A percentile compares a stretch with the other conserved stretches of the same genome.
These are phyloP conservation scores for Gymnothorax javanicus DNA, from an alignment of 2,797 vertebrate species.

Conservation along the genomic window DNA sequence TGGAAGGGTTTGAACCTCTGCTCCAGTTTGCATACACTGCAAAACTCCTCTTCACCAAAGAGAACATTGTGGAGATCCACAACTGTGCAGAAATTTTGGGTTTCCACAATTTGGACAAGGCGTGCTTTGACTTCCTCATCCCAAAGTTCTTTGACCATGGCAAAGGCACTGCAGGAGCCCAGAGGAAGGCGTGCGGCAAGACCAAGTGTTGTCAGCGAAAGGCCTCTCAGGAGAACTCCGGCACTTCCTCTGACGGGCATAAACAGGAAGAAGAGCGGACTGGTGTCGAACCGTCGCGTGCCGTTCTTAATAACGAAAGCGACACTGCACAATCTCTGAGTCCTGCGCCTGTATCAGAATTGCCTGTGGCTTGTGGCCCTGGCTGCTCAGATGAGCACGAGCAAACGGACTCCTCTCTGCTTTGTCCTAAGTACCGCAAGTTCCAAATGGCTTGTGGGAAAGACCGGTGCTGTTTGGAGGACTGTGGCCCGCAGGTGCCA, in stretches of 20 bases:
- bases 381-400: slow-evolving; percentile 61
- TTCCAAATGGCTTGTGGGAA: slow-evolving; percentile 75
- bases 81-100: slow-evolving; percentile 85
- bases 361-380: slow-evolving; percentile 44
- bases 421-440: slow-evolving; percentile 77
- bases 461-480: slow-evolving; percentile 74
- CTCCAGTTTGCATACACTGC: slow-evolving; percentile 96
- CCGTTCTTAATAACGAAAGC: slow-evolving; percentile 56
- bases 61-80: slow-evolving; percentile 89
- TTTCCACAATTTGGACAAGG: slow-evolving; percentile 87
- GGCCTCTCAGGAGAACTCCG: slow-evolving; percentile 49
- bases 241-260: slow-evolving; percentile 51
- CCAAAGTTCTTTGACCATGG: slow-evolving; percentile 82
- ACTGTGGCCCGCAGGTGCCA: slow-evolving; percentile 68
- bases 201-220: slow-evolving; percentile 60
- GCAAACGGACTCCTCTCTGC: slow-evolving; percentile 64
- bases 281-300: slow-evolving; percentile 52
- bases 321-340: slow-evolving; percentile 39
- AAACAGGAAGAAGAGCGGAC: slow-evolving; percentile 60
- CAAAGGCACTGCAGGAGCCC: slow-evolving; percentile 60
- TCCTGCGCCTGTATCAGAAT: slow-evolving; percentile 40
- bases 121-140: slow-evolving; percentile 93
- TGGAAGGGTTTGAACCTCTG: slow-evolving; percentile 91
- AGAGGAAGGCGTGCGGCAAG: slow-evolving; percentile 69
- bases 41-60: slow-evolving; percentile 90